These are phyloP conservation scores for Acanthiza pusilla DNA, from an alignment of 2,797 vertebrate genomes.

Conservation along the genomic window DNA sequence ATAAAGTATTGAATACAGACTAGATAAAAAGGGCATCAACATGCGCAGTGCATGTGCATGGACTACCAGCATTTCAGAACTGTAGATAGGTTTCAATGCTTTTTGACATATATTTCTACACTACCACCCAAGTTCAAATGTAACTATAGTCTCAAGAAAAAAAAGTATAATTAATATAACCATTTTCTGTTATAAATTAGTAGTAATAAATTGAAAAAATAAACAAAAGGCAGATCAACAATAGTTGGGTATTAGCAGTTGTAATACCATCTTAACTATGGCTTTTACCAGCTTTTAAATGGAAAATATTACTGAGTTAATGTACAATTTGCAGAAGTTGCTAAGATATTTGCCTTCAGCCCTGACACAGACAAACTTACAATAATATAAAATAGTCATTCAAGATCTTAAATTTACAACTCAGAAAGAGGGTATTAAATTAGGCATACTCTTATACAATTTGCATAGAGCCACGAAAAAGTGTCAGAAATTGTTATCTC, in stretches of 20 bases:
- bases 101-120: background rate
- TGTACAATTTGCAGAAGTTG: background rate
- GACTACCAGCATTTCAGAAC: background rate
- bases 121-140: background rate
- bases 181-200: background rate
- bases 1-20: background rate
- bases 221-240: background rate
- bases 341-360: background rate
- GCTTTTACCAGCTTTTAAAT: background rate
- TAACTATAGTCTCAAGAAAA: background rate
- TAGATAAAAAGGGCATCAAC: background rate
- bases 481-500: background rate
- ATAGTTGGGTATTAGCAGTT: background rate
- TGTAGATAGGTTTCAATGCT: background rate
- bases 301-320: background rate
- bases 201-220: background rate
- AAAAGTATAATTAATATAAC: background rate
- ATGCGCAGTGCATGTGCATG: rapidly evolving
- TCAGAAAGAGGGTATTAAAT: background rate
- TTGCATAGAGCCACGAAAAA: background rate
- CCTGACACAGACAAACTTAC: background rate
- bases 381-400: background rate
- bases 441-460: background rate
- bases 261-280: background rate
- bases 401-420: background rate